Evolutionary conservation across 2,113 vertebrate species (phyloP).

Genomic region (Mobula hypostoma): DNA sequence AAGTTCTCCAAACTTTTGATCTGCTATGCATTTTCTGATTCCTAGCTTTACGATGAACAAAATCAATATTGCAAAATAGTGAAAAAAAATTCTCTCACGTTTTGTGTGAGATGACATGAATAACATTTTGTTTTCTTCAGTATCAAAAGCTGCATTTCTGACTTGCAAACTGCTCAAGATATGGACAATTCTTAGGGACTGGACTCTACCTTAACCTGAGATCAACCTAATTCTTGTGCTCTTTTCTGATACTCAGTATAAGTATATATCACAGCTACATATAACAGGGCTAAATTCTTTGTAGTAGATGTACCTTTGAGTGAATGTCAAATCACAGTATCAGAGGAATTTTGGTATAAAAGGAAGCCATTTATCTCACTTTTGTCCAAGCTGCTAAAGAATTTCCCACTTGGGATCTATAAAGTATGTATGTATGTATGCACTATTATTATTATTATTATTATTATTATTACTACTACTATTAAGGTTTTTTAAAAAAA

Average conservation of each 20-base stretch:
- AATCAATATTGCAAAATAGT: background rate
- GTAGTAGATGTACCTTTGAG: background rate
- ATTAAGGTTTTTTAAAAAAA: background rate
- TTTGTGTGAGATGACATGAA: background rate
- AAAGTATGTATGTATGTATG: too few species aligned
- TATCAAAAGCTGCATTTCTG: background rate
- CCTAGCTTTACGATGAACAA: background rate
- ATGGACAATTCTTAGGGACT: too few species aligned
- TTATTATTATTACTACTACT: too few species aligned
- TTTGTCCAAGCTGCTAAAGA: too few species aligned
- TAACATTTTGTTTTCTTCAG: background rate
- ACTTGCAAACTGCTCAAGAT: too few species aligned
- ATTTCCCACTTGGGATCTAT: too few species aligned
- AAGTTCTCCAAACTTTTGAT: background rate
- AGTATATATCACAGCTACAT: background rate
- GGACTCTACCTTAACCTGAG: too few species aligned
- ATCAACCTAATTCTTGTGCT: too few species aligned
- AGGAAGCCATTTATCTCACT: too few species aligned
- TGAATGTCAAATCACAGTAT: background rate
- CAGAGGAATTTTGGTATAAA: too few species aligned
- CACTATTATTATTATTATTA: too few species aligned
- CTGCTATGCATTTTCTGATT: background rate
- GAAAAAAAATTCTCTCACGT: background rate
- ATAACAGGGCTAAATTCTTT: background rate
- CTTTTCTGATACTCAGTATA: too few species aligned